A percentile compares a stretch with the other conserved stretches of the same genome.
Conservation (phyloP, 1,140 invertebrate genomes). For the Macrobrachium rosenbergii region DNA sequence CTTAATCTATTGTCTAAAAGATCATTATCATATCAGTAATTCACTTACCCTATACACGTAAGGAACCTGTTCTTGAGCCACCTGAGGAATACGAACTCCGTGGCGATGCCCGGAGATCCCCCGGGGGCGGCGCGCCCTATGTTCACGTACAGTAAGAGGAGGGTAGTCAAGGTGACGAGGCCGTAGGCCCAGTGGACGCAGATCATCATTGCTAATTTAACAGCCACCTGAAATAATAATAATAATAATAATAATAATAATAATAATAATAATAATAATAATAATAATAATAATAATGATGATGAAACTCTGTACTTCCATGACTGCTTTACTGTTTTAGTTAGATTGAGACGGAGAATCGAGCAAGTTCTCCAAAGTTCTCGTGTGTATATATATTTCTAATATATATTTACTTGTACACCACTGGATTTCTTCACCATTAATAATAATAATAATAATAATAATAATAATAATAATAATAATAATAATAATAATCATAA, state of each 20-base stretch:
- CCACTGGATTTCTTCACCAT: too few relatives aligned
- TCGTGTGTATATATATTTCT: too few relatives aligned
- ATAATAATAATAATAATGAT: background rate
- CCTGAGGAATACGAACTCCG: conserved; percentile 87
- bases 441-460: too few relatives aligned
- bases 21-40: background rate
- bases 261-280: conserved; percentile 66
- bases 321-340: too few relatives aligned
- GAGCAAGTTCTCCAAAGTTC: too few relatives aligned
- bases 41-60: conserved; percentile 82
- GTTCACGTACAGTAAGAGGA: conserved; percentile 91
- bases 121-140: conserved; percentile 94
- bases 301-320: background rate
- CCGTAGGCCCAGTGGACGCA: conserved; percentile 94
- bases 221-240: conserved; percentile 77
- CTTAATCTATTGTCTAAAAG: background rate
- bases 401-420: too few relatives aligned
- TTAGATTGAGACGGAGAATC: too few relatives aligned
- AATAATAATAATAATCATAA: too few relatives aligned
- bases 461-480: too few relatives aligned
- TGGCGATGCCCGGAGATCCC: conserved; percentile 89
- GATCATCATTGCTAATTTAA: conserved; percentile 92
- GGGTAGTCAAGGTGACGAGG: conserved; percentile 82
- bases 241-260: conserved; percentile 62
- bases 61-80: conserved; percentile 85